Evolutionary conservation across 2,113 vertebrate genomes (phyloP).

Genomic region (Glaucidium brasilianum): DNA sequence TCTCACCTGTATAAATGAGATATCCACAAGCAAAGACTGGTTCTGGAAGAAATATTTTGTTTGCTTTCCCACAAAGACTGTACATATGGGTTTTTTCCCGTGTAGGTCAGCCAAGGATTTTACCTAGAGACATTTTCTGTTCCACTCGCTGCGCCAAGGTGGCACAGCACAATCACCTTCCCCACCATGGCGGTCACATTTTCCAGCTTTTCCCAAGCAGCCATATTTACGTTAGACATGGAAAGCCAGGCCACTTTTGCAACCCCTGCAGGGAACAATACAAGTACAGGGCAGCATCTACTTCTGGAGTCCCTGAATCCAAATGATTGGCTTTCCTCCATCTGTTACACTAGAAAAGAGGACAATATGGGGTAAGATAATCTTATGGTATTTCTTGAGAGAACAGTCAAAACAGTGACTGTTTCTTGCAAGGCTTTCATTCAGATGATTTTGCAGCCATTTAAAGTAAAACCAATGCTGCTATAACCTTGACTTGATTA

Average conservation of each 20-base stretch:
- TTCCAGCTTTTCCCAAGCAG: not conserved
- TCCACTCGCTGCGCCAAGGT: not conserved
- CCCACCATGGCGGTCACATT: not conserved
- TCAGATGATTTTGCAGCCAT: not conserved
- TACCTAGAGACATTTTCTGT: not conserved
- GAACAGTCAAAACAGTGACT: not conserved
- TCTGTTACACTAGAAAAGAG: not conserved
- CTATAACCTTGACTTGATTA: not conserved
- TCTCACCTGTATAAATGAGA: not conserved
- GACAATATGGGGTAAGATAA: not conserved
- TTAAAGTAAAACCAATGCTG: not conserved
- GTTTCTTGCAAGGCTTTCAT: not conserved
- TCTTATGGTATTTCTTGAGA: not conserved
- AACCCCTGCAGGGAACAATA: not conserved
- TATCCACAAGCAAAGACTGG: not conserved
- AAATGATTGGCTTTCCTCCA: not conserved
- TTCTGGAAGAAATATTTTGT: not conserved
- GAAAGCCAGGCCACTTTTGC: not conserved
- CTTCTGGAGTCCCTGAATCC: not conserved
- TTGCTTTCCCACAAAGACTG: not conserved
- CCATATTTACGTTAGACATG: not conserved
- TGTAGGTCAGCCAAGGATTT: not conserved
- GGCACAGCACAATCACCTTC: accelerated
- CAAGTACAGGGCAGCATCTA: not conserved
- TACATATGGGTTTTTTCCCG: not conserved